Evolutionary conservation across 1,140 invertebrate species (phyloP).

Genomic region (Drosophila elegans): DNA sequence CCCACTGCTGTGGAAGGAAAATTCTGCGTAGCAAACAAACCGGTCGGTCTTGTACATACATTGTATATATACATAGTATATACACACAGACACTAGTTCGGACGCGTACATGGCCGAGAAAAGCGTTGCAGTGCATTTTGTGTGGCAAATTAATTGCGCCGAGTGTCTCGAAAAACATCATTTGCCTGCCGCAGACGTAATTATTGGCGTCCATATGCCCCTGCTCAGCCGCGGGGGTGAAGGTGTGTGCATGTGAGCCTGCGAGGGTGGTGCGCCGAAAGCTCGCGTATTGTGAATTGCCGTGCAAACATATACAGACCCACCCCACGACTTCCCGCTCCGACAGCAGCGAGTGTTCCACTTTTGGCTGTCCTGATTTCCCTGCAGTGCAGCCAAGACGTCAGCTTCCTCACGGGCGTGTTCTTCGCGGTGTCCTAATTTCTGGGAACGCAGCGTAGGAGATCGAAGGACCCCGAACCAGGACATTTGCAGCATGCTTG

Average conservation of each 20-base stretch:
- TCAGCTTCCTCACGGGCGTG: slow-evolving; percentile 38
- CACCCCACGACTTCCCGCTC: not conserved
- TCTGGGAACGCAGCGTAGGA: slow-evolving; percentile 4
- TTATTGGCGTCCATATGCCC: slow-evolving; percentile 63
- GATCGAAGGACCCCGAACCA: slow-evolving; percentile 5
- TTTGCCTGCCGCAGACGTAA: slow-evolving; percentile 29
- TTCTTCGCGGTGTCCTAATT: slow-evolving; percentile 9
- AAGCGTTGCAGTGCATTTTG: slow-evolving; percentile 51
- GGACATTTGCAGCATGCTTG: slow-evolving; percentile 43
- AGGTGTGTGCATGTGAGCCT: slow-evolving; percentile 19
- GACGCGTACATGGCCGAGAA: slow-evolving; percentile 48
- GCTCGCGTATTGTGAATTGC: slow-evolving; percentile 71
- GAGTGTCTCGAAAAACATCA: slow-evolving; percentile 8
- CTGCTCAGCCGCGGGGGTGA: slow-evolving; percentile 53
- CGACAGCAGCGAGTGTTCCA: slow-evolving; percentile 56
- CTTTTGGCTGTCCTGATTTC: slow-evolving; percentile 72
- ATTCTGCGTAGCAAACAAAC: slow-evolving; percentile 77
- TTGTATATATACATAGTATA: slow-evolving; percentile 58
- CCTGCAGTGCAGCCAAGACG: slow-evolving; percentile 22
- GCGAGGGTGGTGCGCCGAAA: slow-evolving; percentile 54
- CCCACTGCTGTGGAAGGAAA: slow-evolving; percentile 39
- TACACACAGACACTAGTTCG: slow-evolving; percentile 51
- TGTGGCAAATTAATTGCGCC: slow-evolving; percentile 14
- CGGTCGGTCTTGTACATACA: slow-evolving; percentile 61
- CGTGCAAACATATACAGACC: slow-evolving; percentile 54